Evolutionary conservation across 2,888 invertebrate species (phyloP).

Genomic region (Ennomos quercinarius): DNA sequence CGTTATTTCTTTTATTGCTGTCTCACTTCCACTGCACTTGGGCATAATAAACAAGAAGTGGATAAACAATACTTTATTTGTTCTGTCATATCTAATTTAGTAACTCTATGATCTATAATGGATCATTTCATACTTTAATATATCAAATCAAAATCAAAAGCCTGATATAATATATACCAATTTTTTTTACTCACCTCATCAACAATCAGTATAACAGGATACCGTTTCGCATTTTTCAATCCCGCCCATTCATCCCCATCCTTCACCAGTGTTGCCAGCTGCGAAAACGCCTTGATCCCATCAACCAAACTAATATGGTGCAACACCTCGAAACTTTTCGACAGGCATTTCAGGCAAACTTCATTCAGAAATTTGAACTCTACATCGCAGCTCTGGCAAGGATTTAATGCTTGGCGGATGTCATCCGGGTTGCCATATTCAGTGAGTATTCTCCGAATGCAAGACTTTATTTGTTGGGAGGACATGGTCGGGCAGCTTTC

Average conservation of each 20-base stretch:
- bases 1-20: no score
- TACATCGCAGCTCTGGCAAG: conserved; percentile 59
- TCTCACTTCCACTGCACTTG: no score
- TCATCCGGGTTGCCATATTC: conserved; percentile 69
- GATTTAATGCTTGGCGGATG: conserved; percentile 49
- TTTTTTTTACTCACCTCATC: conserved; percentile 83
- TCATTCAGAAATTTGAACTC: conserved; percentile 63
- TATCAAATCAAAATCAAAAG: no score
- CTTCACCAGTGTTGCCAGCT: conserved; percentile 66
- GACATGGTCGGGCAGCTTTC: conserved; percentile 60
- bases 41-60: no score
- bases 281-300: conserved; percentile 72
- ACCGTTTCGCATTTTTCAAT: conserved; percentile 76
- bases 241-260: conserved; percentile 65
- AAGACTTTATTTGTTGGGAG: conserved; percentile 67
- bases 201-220: conserved; percentile 88
- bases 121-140: no score
- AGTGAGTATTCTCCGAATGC: conserved; percentile 69
- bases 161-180: no score
- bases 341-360: conserved; percentile 69
- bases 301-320: conserved; percentile 70
- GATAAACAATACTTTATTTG: no score
- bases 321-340: conserved; percentile 63
- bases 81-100: no score
- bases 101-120: no score